A percentile compares a stretch with the other conserved stretches of the same genome.
Conservation (phyloP, 2,113 vertebrate genomes). For the Cinclus cinclus region DNA sequence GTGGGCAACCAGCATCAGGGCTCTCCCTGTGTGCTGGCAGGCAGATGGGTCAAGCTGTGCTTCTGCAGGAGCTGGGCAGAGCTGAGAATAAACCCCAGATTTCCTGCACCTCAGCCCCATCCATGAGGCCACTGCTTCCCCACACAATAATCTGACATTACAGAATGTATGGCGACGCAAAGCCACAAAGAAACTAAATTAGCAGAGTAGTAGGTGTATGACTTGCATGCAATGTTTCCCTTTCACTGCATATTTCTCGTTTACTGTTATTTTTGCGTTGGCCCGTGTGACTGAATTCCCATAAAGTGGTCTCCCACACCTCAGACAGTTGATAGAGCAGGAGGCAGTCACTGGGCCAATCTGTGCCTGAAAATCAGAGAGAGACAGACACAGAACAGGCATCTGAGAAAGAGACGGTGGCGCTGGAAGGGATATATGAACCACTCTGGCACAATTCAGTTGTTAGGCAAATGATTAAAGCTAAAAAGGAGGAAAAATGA, state of each 20-base stretch:
- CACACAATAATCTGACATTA: slow-evolving; percentile 9
- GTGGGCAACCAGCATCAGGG: rapidly evolving
- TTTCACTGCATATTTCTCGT: slow-evolving; percentile 54
- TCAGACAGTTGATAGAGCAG: slow-evolving; percentile 35
- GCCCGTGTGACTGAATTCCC: slow-evolving; percentile 30
- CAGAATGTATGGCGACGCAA: neutral
- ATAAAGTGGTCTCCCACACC: slow-evolving; percentile 41
- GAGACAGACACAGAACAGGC: slow-evolving; percentile 9
- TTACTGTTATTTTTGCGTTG: slow-evolving; percentile 53
- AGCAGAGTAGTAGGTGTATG: slow-evolving; percentile 39
- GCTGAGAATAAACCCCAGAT: slow-evolving; percentile 11
- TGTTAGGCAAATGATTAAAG: slow-evolving; percentile 60
- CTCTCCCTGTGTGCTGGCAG: rapidly evolving
- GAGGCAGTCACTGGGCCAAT: neutral
- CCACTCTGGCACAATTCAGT: slow-evolving; percentile 26
- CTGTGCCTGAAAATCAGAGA: slow-evolving; percentile 22
- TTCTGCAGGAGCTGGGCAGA: neutral
- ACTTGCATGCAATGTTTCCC: slow-evolving; percentile 37
- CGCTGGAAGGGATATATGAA: neutral
- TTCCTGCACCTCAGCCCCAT: neutral
- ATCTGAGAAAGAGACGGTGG: neutral
- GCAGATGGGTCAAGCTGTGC: rapidly evolving
- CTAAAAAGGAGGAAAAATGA: slow-evolving; percentile 32
- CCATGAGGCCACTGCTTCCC: neutral
- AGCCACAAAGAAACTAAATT: slow-evolving; percentile 57